Evolutionary conservation across 2,888 invertebrate genomes (phyloP).

Genomic region (Ditula angustiorana): DNA sequence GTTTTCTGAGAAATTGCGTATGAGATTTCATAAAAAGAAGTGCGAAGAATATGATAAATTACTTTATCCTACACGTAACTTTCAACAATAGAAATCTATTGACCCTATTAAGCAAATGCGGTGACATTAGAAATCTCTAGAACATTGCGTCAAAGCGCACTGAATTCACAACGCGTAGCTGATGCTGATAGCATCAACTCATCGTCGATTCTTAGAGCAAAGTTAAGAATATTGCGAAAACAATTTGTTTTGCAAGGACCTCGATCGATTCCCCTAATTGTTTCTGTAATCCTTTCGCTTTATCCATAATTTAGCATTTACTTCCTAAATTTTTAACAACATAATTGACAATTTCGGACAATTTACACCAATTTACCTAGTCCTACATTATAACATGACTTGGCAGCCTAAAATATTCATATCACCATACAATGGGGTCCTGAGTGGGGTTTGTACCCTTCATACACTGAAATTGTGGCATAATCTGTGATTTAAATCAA

Average conservation of each 20-base stretch:
- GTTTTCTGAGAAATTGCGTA: slow-evolving; percentile 2
- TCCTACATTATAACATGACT: too few species aligned
- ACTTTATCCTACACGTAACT: slow-evolving; percentile 21
- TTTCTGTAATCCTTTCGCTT: too few species aligned
- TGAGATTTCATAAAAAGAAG: slow-evolving; percentile 8
- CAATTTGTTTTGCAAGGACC: not conserved
- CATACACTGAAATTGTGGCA: too few species aligned
- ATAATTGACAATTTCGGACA: too few species aligned
- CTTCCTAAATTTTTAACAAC: too few species aligned
- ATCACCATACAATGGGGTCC: too few species aligned
- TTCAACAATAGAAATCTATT: slow-evolving; percentile 39
- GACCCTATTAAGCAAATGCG: slow-evolving; percentile 33
- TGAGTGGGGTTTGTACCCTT: too few species aligned
- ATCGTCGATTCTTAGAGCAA: slow-evolving; percentile 28
- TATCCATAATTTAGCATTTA: too few species aligned
- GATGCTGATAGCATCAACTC: slow-evolving; percentile 31
- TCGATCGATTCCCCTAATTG: too few species aligned
- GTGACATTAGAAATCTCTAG: slow-evolving; percentile 43
- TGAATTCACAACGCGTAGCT: slow-evolving; percentile 43
- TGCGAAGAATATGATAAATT: slow-evolving; percentile 25
- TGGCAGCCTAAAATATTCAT: too few species aligned
- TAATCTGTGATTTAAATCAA: too few species aligned
- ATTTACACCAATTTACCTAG: too few species aligned
- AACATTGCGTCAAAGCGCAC: slow-evolving; percentile 46
- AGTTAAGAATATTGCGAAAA: slow-evolving; percentile 12